Conservation (phyloP, 2,797 vertebrate genomes). For the Eulemur albifrons region DNA sequence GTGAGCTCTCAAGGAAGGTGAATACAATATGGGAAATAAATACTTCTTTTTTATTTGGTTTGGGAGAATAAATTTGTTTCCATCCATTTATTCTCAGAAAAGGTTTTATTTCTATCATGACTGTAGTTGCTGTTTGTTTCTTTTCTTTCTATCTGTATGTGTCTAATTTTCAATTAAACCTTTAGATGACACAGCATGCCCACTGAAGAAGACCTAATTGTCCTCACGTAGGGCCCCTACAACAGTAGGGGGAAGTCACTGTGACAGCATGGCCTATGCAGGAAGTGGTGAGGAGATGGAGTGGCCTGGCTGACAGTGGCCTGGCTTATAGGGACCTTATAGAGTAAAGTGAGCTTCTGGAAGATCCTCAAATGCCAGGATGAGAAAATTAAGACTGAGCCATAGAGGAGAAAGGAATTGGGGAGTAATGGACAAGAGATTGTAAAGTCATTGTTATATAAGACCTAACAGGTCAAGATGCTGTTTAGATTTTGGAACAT, state of each 20-base stretch:
- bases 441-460: not conserved
- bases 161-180: not conserved
- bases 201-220: not conserved
- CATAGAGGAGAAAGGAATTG: not conserved
- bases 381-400: not conserved
- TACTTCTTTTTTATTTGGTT: slow-evolving; percentile 26
- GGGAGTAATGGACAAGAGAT: not conserved
- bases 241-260: not conserved
- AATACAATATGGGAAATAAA: not conserved
- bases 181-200: not conserved
- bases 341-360: not conserved
- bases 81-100: slow-evolving; percentile 14
- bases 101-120: not conserved
- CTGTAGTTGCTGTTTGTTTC: not conserved
- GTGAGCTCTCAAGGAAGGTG: not conserved
- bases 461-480: not conserved
- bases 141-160: not conserved
- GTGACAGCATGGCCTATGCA: not conserved
- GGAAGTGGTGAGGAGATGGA: not conserved
- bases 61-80: slow-evolving; percentile 28
- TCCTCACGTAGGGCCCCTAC: not conserved
- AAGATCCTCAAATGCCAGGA: not conserved
- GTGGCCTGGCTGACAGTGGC: not conserved
- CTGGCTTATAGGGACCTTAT: not conserved
- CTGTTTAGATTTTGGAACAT: not conserved